These are phyloP conservation scores for Saguinus midas DNA, from an alignment of 2,113 vertebrate species.

Conservation along the genomic window DNA sequence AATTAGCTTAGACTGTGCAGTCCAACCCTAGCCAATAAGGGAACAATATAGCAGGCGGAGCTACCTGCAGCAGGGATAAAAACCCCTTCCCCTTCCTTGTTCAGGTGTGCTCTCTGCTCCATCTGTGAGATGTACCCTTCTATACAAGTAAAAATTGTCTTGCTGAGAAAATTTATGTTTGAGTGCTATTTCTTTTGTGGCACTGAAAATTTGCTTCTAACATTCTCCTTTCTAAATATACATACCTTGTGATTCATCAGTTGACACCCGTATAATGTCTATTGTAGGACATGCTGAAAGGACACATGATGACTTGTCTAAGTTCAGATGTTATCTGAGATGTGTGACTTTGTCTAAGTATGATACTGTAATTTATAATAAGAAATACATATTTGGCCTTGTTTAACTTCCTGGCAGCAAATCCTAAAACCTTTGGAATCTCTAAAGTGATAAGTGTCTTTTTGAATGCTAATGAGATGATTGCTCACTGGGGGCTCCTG, in stretches of 20 bases:
- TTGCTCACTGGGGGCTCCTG: neutral
- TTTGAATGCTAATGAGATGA: neutral
- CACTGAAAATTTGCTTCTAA: too few relatives aligned
- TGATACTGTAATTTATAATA: neutral
- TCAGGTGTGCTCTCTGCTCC: too few relatives aligned
- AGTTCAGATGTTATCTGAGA: neutral
- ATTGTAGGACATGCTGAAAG: neutral
- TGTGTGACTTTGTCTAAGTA: neutral
- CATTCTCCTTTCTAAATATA: neutral
- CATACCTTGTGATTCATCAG: neutral
- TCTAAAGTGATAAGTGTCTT: neutral
- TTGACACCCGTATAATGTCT: neutral
- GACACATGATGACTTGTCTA: neutral
- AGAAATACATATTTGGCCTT: neutral
- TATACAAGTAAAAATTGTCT: too few relatives aligned
- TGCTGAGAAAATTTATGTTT: too few relatives aligned
- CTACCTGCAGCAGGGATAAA: too few relatives aligned
- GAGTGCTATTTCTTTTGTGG: too few relatives aligned
- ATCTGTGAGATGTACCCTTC: too few relatives aligned
- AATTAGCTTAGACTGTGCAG: too few relatives aligned
- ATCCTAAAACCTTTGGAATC: neutral
- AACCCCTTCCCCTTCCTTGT: too few relatives aligned
- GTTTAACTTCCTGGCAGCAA: neutral
- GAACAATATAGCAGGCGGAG: too few relatives aligned
- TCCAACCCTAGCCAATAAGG: too few relatives aligned